phyloP scores from a whole-genome alignment of 2,113 vertebrate species.

The Catharus fuscescens region DNA sequence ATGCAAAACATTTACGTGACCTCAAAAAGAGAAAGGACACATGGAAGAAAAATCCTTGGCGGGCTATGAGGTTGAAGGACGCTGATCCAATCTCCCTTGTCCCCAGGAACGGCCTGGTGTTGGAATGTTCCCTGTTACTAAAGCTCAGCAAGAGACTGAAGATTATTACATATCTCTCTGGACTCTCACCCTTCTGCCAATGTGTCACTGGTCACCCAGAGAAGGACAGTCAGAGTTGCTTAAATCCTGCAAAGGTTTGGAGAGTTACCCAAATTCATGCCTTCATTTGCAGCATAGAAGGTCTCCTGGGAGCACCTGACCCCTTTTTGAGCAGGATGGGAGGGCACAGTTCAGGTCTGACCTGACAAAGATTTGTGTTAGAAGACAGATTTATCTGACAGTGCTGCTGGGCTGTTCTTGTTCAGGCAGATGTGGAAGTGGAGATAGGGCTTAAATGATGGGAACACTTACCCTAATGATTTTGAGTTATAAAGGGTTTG shows the following conservation, averaged over 20 bases:
- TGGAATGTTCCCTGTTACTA: background rate
- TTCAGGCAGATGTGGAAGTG: background rate
- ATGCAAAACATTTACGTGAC: background rate
- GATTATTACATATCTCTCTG: background rate
- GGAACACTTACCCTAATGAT: background rate
- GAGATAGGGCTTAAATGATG: background rate
- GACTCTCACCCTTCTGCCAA: background rate
- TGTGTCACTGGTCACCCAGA: background rate
- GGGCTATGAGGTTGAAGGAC: background rate
- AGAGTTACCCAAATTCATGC: background rate
- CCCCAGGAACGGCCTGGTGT: background rate
- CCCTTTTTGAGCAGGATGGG: background rate
- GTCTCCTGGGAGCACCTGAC: background rate
- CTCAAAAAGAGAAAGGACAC: background rate
- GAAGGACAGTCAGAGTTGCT: background rate
- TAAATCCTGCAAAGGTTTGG: background rate
- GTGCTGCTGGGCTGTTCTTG: background rate
- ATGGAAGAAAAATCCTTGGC: background rate
- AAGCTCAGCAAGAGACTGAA: background rate
- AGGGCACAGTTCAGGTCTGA: background rate
- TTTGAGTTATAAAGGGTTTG: background rate
- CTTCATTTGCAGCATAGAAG: background rate
- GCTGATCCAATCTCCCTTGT: accelerated
- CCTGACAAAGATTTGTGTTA: background rate
- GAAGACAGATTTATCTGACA: background rate